These are phyloP conservation scores for Malurus leucopterus DNA, from an alignment of 2,797 vertebrate genomes.

Conservation along the genomic window DNA sequence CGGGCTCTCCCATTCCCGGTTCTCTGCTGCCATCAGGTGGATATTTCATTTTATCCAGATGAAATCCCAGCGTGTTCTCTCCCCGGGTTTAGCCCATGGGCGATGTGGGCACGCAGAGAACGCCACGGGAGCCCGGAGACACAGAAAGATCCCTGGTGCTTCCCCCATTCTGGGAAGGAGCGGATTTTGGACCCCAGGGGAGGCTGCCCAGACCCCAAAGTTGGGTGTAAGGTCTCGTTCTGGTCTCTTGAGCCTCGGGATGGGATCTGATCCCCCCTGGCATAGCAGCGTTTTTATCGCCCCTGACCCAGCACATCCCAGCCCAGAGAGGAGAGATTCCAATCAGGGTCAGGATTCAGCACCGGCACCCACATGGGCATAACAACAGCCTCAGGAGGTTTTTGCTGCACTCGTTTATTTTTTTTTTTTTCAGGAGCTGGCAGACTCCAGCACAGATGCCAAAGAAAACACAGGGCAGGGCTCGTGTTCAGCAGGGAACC, in stretches of 20 bases:
- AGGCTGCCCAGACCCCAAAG: not conserved
- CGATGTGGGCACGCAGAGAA: not conserved
- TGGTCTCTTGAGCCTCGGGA: not conserved
- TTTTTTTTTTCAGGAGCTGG: too few relatives aligned
- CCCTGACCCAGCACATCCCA: not conserved
- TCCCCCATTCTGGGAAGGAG: fast-evolving
- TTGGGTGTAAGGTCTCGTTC: not conserved
- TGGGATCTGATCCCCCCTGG: not conserved
- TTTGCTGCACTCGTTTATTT: too few relatives aligned
- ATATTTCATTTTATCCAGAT: not conserved
- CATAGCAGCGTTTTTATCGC: not conserved
- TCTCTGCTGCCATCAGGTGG: slow-evolving; percentile 64
- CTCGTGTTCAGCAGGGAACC: fast-evolving
- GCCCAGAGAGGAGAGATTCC: not conserved
- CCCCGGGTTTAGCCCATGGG: fast-evolving
- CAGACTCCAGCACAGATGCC: too few relatives aligned
- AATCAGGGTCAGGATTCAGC: not conserved
- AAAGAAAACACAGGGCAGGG: not conserved
- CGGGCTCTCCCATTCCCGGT: not conserved
- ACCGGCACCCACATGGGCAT: too few relatives aligned
- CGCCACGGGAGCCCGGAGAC: fast-evolving
- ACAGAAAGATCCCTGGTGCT: fast-evolving
- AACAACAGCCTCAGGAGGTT: fast-evolving
- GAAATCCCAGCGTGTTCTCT: fast-evolving
- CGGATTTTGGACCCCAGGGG: not conserved